Base-by-base conservation (phyloP, 2,888 invertebrate species). In the Dysmachus trigonus region DNA sequence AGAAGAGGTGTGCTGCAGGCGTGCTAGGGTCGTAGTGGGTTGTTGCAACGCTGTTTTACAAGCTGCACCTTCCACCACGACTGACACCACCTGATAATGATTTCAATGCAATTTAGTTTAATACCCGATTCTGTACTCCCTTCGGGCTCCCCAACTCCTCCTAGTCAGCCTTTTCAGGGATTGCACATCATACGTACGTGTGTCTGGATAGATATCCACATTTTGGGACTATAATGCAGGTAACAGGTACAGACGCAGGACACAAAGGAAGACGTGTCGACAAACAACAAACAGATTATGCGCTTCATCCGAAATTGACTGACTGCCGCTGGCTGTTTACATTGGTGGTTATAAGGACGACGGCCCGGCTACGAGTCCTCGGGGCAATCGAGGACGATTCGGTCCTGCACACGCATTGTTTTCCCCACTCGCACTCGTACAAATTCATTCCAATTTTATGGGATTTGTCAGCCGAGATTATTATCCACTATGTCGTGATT, bases 331-430 rank as follows among this genome's bases (percentile, higher is more conserved):
- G n/a, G 83, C 72, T 82, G 74, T 86, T 86, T 86, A 86, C 82
- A 86, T 86, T 33, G 82, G 33, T 7, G 18, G 74, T 33, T 31
- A 30, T 18, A 35, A 62, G 18, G 47, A 30, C 27, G 10, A 62
- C 10, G 62, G 62, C n/a, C n/a, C n/a, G n/a, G n/a, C n/a, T n/a
- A 51, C 30, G 15, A 62, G 71, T 82, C 73, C 74, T 31, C 6
- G 76, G 77, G 74, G 86, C 84, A 86, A 86, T 84, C 76, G 33
- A n/a, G n/a, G n/a, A 83, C 83, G 84, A 83, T 76, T 86, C 38
- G 53, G 76, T 76, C n/a, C 35, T 38, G 62, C 71, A 86, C 77
- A 77, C 83, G 71, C 79, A 62, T 84, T 84, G 85, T 84, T 86
- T 77, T 53, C 51, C 22, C 77, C 83, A 41, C 41, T 83, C 71